Evolutionary conservation across 2,113 vertebrate genomes (phyloP), one percentile per base, ranked within the genome.

Genomic region (Steatornis caripensis): DNA sequence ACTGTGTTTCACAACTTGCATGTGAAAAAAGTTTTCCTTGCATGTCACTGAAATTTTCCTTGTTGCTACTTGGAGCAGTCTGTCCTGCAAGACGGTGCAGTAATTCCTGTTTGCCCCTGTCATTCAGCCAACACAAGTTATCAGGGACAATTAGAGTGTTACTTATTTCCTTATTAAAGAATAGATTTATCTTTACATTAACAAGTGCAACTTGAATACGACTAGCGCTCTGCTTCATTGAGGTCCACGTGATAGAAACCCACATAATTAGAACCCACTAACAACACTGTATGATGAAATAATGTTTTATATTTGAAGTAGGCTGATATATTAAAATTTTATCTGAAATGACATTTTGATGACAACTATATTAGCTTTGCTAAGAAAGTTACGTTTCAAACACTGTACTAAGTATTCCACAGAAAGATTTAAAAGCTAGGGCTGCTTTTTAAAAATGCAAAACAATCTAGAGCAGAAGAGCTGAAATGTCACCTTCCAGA

Each of bases 241-340:
- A 65, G n/a, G 39, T 6, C 19, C 6, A 20, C 0, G 0, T 36
- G 54, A 77, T 1, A 69, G 30, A 87, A 68, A 53, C 8, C 20
- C 43, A 54, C n/a, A 49, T 37, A 90, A 58, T 36, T 39, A 90
- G 68, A 71, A 14, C 0, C 4, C 49, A 19, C 11, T 36, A 71
- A 29, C 19, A 48, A 60, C 7, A 34, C 23, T 43, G 34, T 15
- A 54, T 72, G 51, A 84, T 12, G 3, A 77, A 77, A 23, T 19
- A 22, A 11, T 15, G 51, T 34, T 69, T 87, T 26, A 32, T 29
- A 64, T 39, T 90, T 81, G 10, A 78, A 91, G 11, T 12, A 78
- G 49, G 27, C 4, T n/a, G 8, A 81, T 24, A 60, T 7, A 45
- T 61, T 48, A 82, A 43, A 85, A 61, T 70, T 66, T 70, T 39